Percentiles rank a stretch among this genome's conserved stretches.
Conservation (phyloP, 1,140 invertebrate species). For the Diploscapter pachys region DNA sequence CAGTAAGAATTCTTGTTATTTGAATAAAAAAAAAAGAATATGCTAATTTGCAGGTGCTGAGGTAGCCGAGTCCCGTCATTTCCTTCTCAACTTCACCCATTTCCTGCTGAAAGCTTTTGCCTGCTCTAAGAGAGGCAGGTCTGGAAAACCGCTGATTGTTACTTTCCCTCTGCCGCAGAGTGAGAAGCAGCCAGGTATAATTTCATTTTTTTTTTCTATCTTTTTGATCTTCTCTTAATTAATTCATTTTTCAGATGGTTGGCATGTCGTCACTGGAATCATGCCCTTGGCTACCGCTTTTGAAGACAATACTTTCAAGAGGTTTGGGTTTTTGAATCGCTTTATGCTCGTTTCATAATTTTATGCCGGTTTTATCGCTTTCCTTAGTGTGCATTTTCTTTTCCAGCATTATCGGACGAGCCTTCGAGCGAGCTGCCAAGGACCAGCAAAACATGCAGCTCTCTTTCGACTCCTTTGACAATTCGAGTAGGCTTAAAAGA, state of each 20-base stretch:
- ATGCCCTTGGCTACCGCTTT: conserved; percentile 17
- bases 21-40: too few species aligned
- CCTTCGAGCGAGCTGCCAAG: conserved; percentile 5
- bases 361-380: neutral
- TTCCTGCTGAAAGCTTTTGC: conserved; percentile 11
- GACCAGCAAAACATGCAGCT: too few species aligned
- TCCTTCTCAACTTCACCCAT: conserved; percentile 11
- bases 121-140: conserved; percentile 5
- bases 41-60: conserved; percentile 12
- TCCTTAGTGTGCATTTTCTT: neutral
- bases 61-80: conserved; percentile 12
- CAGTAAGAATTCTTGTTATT: neutral
- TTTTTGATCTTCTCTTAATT: too few species aligned
- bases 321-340: too few species aligned
- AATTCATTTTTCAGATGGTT: neutral
- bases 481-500: too few species aligned
- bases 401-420: conserved; percentile 15
- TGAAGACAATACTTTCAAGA: neutral
- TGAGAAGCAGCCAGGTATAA: neutral
- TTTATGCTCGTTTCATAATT: neutral
- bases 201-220: too few species aligned
- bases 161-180: conserved; percentile 12
- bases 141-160: conserved; percentile 9
- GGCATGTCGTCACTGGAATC: conserved; percentile 17
- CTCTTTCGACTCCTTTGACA: too few species aligned